Evolutionary conservation across 2,113 vertebrate genomes (phyloP).

Genomic region (Lepus americanus): DNA sequence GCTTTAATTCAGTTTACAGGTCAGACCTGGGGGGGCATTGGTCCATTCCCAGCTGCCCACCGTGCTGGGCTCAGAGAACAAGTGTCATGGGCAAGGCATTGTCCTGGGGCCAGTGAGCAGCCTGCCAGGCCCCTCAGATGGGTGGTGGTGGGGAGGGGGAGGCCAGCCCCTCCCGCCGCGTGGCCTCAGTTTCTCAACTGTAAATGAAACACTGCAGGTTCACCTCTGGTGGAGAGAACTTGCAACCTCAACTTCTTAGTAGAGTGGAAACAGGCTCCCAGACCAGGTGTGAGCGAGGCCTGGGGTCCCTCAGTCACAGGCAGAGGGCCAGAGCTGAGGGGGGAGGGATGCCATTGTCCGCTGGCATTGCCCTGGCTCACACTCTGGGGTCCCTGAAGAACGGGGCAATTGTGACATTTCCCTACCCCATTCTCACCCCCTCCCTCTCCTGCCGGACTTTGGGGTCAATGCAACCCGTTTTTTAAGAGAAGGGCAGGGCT

Average conservation of each 20-base stretch:
- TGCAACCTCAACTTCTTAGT: background rate
- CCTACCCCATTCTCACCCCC: background rate
- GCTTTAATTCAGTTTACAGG: background rate
- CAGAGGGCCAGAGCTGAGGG: background rate
- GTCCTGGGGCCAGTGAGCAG: background rate
- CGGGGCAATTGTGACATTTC: background rate
- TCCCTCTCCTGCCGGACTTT: background rate
- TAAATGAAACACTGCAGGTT: background rate
- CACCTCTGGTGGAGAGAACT: background rate
- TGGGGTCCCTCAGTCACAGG: background rate
- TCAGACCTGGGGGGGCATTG: too few species aligned
- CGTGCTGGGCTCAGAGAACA: fast-evolving
- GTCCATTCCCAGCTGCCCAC: too few species aligned
- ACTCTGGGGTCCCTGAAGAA: background rate
- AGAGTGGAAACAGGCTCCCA: background rate
- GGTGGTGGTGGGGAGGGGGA: too few species aligned
- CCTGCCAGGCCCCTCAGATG: background rate
- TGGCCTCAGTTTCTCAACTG: background rate
- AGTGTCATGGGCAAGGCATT: background rate
- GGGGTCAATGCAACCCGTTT: background rate
- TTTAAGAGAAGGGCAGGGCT: background rate
- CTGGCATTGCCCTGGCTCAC: fast-evolving
- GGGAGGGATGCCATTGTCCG: background rate
- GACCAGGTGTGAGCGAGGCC: background rate
- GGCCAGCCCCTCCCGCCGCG: too few species aligned